Evolutionary conservation across 2,113 vertebrate species (phyloP).

Genomic region (Bettongia penicillata): DNA sequence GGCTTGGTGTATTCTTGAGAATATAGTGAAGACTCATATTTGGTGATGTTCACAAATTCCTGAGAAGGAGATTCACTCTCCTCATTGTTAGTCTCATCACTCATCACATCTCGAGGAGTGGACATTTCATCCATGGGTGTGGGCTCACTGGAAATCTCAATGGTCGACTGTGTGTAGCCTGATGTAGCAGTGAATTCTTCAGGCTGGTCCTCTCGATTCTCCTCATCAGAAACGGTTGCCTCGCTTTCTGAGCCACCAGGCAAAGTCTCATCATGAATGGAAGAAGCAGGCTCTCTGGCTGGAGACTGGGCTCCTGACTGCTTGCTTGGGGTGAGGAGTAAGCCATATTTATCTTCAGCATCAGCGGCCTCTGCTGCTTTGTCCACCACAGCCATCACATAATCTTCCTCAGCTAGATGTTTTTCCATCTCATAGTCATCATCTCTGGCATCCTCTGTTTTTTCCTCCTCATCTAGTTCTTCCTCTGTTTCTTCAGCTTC

Average conservation of each 20-base stretch:
- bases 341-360: constrained; percentile 80
- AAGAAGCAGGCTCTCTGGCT: constrained; percentile 84
- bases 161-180: constrained; percentile 93
- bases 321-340: constrained; percentile 84
- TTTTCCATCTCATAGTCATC: constrained; percentile 82
- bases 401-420: constrained; percentile 80
- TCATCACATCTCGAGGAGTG: constrained; percentile 93
- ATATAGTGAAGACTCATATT: constrained; percentile 84
- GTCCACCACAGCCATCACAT: constrained; percentile 84
- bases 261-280: constrained; percentile 92
- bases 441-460: constrained; percentile 82
- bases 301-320: constrained; percentile 88
- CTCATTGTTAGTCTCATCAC: constrained; percentile 94
- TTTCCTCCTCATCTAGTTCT: constrained; percentile 83
- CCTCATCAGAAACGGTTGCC: constrained; percentile 92
- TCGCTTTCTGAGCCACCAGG: constrained; percentile 91
- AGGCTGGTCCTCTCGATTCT: constrained; percentile 90
- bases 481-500: constrained; percentile 83
- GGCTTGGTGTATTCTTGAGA: constrained; percentile 86
- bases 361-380: constrained; percentile 82
- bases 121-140: constrained; percentile 97
- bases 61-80: constrained; percentile 92
- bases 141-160: constrained; percentile 95
- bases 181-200: constrained; percentile 94
- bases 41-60: constrained; percentile 87